Evolutionary conservation across 2,113 vertebrate genomes (phyloP), one percentile per base, ranked within the genome.

Genomic region (Aspidoscelis tigris): DNA sequence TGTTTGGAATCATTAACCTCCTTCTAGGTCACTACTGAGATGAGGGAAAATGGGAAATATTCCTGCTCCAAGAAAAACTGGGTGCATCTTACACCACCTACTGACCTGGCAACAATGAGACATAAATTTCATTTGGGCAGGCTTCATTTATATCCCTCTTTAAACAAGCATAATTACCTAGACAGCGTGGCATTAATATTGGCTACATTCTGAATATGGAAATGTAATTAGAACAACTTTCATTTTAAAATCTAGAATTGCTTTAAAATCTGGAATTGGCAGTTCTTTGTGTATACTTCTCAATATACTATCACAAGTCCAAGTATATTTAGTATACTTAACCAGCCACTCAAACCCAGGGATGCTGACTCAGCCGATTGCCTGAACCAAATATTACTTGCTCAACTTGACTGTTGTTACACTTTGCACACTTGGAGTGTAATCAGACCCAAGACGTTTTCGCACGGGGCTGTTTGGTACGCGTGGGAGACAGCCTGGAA

Each of bases 1-100:
- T 94, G 94, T 96, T 94, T 93, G 93, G 95, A 95, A 94, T 96
- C 94, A 96, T 96, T 96, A 96, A 96, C 95, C 95, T 94, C 94
- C 93, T 95, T 95, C 95, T 94, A 95, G 95, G 95, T 96, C 95
- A 96, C 92, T 92, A 94, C 94, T 94, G 93, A 94, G 94, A 94
- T 94, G 93, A 94, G 94, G 95, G 93, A 73, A 92, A 94, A 95
- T 92, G 93, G 95, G 95, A 96, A 96, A 93, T 92, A 90, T 92
- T 94, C 93, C 91, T 82, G 87, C 76, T 84, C 85, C 76, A 89
- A 90, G 89, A 94, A 94, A 93, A 89, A 89, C 33, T 95, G 95
- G 95, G 93, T 95, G 93, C 93, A 91, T 87, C 90, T 68, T 80
- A 77, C 88, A 92, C 93, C 88, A 41, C 92, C 88, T 87, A 83